Percentiles rank a stretch among this genome's conserved stretches.
phyloP scores from a whole-genome alignment of 2,797 vertebrate genomes.

The Dallia pectoralis region DNA sequence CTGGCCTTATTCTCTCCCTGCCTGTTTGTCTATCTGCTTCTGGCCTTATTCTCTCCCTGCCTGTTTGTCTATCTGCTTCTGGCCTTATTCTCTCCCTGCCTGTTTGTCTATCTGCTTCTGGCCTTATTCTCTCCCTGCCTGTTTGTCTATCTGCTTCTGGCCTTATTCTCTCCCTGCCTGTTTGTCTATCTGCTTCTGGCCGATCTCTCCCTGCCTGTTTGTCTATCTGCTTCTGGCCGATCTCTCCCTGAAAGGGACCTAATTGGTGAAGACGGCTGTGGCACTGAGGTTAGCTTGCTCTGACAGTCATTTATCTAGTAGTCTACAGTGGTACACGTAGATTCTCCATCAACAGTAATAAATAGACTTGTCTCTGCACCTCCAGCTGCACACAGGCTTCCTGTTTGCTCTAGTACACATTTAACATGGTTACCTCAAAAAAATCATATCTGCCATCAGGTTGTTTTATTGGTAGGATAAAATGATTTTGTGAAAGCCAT shows the following conservation, averaged over 20 bases:
- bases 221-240: neutral
- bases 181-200: too few relatives aligned
- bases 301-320: constrained; percentile 11
- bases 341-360: constrained; percentile 18
- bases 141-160: too few relatives aligned
- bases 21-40: too few relatives aligned
- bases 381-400: constrained; percentile 16
- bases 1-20: constrained; percentile 31
- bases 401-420: too few relatives aligned
- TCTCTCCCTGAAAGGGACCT: constrained; percentile 34
- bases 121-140: constrained; percentile 17
- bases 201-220: neutral
- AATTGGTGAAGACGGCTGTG: constrained; percentile 42
- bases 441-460: too few relatives aligned
- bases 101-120: too few relatives aligned
- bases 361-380: constrained; percentile 14
- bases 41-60: constrained; percentile 26
- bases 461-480: too few relatives aligned
- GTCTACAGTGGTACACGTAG: constrained; percentile 15
- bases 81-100: constrained; percentile 21
- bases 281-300: constrained; percentile 3
- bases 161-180: constrained; percentile 16
- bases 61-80: too few relatives aligned
- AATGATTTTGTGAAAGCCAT: too few relatives aligned
- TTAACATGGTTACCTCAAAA: too few relatives aligned